These are phyloP conservation scores for Trachymyrmex septentrionalis DNA, from an alignment of 1,140 invertebrate genomes.

Conservation along the genomic window DNA sequence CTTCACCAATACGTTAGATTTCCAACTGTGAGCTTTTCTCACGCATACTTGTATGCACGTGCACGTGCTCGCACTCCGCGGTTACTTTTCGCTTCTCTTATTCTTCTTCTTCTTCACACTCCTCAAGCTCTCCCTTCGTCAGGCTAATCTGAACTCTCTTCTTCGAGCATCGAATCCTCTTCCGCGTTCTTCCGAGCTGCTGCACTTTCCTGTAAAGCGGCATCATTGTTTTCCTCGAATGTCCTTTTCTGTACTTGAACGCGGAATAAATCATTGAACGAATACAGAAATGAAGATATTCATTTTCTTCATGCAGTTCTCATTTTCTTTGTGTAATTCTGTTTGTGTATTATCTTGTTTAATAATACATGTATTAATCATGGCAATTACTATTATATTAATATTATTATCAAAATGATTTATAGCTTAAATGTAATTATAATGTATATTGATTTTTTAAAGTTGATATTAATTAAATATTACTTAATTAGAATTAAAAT, in stretches of 20 bases:
- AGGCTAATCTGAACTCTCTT: slow-evolving; percentile 51
- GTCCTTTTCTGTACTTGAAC: not conserved
- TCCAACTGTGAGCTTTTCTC: slow-evolving; percentile 61
- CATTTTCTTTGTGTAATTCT: not conserved
- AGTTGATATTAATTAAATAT: not conserved
- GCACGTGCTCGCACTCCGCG: slow-evolving; percentile 56
- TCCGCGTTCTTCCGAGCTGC: slow-evolving; percentile 70
- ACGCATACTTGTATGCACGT: slow-evolving; percentile 56
- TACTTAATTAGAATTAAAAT: not conserved
- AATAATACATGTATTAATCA: not conserved
- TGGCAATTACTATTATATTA: not conserved
- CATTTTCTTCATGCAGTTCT: too few species aligned
- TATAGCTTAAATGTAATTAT: not conserved
- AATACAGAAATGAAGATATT: not conserved
- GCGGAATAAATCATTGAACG: not conserved
- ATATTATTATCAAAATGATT: not conserved
- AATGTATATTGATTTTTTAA: not conserved
- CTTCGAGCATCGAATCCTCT: slow-evolving; percentile 56
- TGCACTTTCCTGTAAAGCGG: not conserved
- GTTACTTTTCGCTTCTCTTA: slow-evolving; percentile 30
- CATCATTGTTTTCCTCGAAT: slow-evolving; percentile 10
- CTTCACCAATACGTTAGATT: slow-evolving; percentile 37
- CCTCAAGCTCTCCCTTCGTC: slow-evolving; percentile 36
- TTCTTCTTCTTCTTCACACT: slow-evolving; percentile 29
- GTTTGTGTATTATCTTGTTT: not conserved